Evolutionary conservation across 2,113 vertebrate species (phyloP), one percentile per base, ranked within the genome.

Genomic region (Psophia crepitans): DNA sequence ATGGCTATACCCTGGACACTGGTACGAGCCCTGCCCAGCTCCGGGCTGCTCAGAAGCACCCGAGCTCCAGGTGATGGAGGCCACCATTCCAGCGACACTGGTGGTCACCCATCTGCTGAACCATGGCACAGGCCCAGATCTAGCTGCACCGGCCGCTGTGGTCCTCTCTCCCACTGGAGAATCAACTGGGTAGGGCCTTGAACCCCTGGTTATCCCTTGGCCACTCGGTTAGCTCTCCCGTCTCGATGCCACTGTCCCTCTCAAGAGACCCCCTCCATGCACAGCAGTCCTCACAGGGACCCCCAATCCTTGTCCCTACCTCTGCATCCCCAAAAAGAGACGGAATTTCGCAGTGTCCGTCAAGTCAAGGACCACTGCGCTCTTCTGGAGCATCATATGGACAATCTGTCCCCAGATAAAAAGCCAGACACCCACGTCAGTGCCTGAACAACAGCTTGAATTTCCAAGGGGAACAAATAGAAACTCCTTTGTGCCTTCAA

Each of bases 101-200:
- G 16, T 23, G 65, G 84, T 57, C 24, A 3, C 21, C 54, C 20
- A 7, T 14, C 35, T 2, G 2, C 71, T 68, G 39, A 44, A 5
- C 46, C 1, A 0, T n/a, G 53, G 35, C 44, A 54, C 19, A 33
- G 87, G 56, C 33, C 24, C 70, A 61, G 48, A 44, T 84, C 14
- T 39, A 71, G 57, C 44, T 4, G 0, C 57, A 17, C 10, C 30
- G 41, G 46, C 46, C 4, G 0, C 33, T 2, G 0, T 12, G 4
- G 17, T 61, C 60, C 68, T 80, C 53, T 78, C 28, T 78, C 12
- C 41, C 0, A 1, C 60, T 84, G 66, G 35, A 79, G 51, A 73
- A 46, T 14, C 33, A 35, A 12, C n/a, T 41, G 58, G 44, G 30
- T 37, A 78, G 60, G 73, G 46, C 53, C 37, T 53, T 70, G 53